Evolutionary conservation across 2,888 invertebrate species (phyloP), one percentile per base, ranked within the genome.

Genomic region (Eudemis profundana): DNA sequence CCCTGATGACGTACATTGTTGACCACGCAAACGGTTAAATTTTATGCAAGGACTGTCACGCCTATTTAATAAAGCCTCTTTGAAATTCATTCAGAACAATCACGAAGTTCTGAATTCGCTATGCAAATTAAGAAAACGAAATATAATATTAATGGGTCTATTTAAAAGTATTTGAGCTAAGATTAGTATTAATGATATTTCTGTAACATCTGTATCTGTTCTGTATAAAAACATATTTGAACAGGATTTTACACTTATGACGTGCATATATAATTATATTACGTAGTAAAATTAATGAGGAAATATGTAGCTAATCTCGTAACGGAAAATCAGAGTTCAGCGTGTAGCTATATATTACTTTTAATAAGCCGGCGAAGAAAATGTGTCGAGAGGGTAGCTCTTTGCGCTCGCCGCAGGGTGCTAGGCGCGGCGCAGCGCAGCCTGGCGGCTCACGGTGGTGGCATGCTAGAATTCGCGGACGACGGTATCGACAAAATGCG

Each of bases 71-170:
- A 70, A 71, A 76, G 68, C 69, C 69, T 61, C 74, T 78, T 76
- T 70, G 76, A 76, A 79, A 78, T 78, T 80, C 72, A 79, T 77
- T 78, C 76, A 77, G 68, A 68, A 67, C 69, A 71, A 78, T 77
- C 71, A 68, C 69, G 70, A 78, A 77, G 73, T 78, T 75, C 63
- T 66, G 63, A 75, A 81, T 82, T 72, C 74, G 79, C 80, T 81
- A 77, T 82, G 72, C 76, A 80, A 82, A 82, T 83, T 72, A 72
- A 62, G 69, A 50, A 75, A 81, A 75, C 76, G 77, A 77, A 78
- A 78, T 77, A 81, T 74, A 72, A 77, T 73, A 77, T 77, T 72
- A 72, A 44, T 47, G 36, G 36, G 15, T 51, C 36, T 29, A 49
- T 59, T 59, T 59, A 53, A 59, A 54, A 51, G 14, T 40, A 19